Evolutionary conservation across 1,140 invertebrate species (phyloP).

Genomic region (Monomorium pharaonis): DNA sequence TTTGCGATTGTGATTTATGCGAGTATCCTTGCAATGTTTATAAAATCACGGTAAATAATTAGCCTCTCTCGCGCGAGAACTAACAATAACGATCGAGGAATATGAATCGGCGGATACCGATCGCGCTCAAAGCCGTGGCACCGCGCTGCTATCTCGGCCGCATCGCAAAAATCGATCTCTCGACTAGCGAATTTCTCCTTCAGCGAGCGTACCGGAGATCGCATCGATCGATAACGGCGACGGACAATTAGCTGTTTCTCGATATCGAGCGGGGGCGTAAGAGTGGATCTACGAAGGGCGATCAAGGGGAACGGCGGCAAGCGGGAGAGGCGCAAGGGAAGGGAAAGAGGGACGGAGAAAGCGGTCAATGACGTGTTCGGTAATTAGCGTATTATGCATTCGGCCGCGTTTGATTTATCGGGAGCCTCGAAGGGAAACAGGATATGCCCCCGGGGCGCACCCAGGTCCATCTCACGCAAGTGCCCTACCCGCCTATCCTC

Average conservation of each 20-base stretch:
- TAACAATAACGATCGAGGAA: neutral
- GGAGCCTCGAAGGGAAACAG: conserved; percentile 70
- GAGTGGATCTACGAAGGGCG: conserved; percentile 27
- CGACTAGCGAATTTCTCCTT: conserved; percentile 58
- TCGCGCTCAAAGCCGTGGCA: conserved; percentile 51
- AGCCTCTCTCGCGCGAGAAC: conserved; percentile 15
- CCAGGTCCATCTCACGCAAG: conserved; percentile 76
- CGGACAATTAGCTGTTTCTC: conserved; percentile 73
- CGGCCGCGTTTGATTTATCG: conserved; percentile 76
- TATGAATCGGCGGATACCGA: conserved; percentile 39
- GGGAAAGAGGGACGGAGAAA: conserved; percentile 58
- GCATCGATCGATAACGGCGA: conserved; percentile 59
- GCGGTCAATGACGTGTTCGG: conserved; percentile 71
- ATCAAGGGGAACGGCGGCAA: conserved; percentile 14
- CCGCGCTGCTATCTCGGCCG: conserved; percentile 30
- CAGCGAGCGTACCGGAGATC: conserved; percentile 56
- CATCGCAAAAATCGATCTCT: conserved; percentile 49
- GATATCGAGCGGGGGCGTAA: conserved; percentile 71
- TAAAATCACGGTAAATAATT: conserved; percentile 51
- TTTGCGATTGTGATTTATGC: conserved; percentile 27
- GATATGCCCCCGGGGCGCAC: conserved; percentile 75
- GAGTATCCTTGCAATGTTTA: conserved; percentile 30
- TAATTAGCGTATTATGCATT: conserved; percentile 78
- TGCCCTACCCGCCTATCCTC: conserved; percentile 42
- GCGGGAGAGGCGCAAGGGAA: neutral